phyloP scores from a whole-genome alignment of 2,888 invertebrate genomes.

The Invenusta paracnida region DNA sequence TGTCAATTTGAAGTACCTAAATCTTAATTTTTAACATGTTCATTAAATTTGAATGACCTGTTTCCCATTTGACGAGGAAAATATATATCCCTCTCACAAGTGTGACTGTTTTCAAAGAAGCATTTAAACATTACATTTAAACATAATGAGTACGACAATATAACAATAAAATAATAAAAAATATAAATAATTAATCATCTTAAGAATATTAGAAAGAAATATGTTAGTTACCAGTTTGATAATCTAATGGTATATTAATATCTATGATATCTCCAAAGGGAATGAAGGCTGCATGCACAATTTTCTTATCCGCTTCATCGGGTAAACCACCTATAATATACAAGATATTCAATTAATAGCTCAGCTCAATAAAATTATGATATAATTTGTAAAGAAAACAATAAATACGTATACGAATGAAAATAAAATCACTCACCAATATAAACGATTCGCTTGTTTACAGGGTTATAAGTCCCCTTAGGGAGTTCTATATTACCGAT shows the following conservation, averaged over 20 bases:
- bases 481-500: constrained; percentile 33
- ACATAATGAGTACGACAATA: too few relatives aligned
- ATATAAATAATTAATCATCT: too few relatives aligned
- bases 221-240: constrained; percentile 67
- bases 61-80: too few relatives aligned
- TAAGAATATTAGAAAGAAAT: not conserved
- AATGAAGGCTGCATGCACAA: constrained; percentile 89
- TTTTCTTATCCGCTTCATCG: constrained; percentile 89
- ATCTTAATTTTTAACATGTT: too few relatives aligned
- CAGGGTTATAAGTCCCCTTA: constrained; percentile 42
- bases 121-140: too few relatives aligned
- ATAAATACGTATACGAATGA: constrained; percentile 20
- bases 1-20: too few relatives aligned
- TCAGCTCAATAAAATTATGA: too few relatives aligned
- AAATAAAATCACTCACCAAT: constrained; percentile 46
- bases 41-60: too few relatives aligned
- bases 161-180: too few relatives aligned
- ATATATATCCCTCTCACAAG: too few relatives aligned
- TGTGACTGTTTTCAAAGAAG: too few relatives aligned
- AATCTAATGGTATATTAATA: constrained; percentile 93
- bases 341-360: too few relatives aligned
- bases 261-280: constrained; percentile 98
- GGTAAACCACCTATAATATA: constrained; percentile 61
- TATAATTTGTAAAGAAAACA: constrained; percentile 39
- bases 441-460: constrained; percentile 56